Evolutionary conservation across 2,888 invertebrate genomes (phyloP).

Genomic region (Phragmatobia fuliginosa): DNA sequence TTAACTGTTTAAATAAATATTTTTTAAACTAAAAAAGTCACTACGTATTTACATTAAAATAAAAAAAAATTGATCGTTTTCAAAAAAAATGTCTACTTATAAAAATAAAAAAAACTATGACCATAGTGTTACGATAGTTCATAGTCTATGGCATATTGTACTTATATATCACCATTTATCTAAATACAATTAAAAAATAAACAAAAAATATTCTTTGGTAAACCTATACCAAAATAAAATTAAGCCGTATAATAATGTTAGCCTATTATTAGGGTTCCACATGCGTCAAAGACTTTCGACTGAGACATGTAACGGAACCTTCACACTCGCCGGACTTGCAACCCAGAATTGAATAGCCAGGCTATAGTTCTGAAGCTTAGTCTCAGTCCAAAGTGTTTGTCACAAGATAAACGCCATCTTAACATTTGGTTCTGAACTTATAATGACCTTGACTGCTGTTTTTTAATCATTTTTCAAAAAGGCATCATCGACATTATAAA

Average conservation of each 20-base stretch:
- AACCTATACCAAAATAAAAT: slow-evolving; percentile 57
- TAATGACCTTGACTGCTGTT: slow-evolving; percentile 4
- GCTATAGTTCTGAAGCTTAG: not conserved
- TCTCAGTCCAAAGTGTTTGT: not conserved
- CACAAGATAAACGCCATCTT: not conserved
- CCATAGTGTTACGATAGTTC: slow-evolving; percentile 56
- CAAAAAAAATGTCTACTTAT: slow-evolving; percentile 57
- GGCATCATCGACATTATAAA: not conserved
- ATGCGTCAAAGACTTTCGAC: not conserved
- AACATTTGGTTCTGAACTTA: slow-evolving; percentile 37
- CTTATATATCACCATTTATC: slow-evolving; percentile 69
- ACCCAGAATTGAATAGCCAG: not conserved
- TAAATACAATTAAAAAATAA: slow-evolving; percentile 38
- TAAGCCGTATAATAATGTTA: slow-evolving; percentile 47
- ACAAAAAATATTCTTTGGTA: slow-evolving; percentile 67
- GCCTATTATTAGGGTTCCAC: slow-evolving; percentile 26
- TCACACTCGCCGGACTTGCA: not conserved
- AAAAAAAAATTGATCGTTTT: slow-evolving; percentile 48
- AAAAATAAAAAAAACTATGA: slow-evolving; percentile 57
- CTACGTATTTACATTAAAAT: slow-evolving; percentile 55
- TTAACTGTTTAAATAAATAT: slow-evolving; percentile 29
- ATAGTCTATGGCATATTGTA: slow-evolving; percentile 72
- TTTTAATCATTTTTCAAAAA: not conserved
- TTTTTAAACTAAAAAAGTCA: slow-evolving; percentile 24
- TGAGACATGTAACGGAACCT: not conserved